Base-by-base conservation (phyloP, 2,888 invertebrate species). In the Lydus trimaculatus region DNA sequence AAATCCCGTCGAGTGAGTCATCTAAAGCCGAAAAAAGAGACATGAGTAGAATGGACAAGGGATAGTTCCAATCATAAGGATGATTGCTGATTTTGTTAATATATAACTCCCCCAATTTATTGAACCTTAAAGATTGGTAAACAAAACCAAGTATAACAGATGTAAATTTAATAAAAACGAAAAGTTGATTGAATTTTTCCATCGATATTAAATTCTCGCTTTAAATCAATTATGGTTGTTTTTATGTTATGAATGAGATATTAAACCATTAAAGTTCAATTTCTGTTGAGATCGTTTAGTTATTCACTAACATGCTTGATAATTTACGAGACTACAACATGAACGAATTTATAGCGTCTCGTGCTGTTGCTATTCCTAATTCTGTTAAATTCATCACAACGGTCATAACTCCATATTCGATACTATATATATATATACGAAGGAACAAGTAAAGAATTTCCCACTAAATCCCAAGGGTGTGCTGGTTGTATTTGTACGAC, bases 1-100 rank as follows among this genome's bases (percentile, higher is more conserved):
- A 79, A 79, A 79, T 79, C 78, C 76, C 70, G 67, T 68, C 73
- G 70, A 78, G 79, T 79, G 79, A 79, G 74, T 79, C 79, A 79
- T 77, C 74, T 48, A 48, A 48, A 48, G 48, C 20, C 8, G 48
- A 48, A 48, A n/a, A 48, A 48, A 48, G 48, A 20, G 48, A 48
- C 48, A 20, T 20, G 48, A 48, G 73, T 72, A 75, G 76, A 76
- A 76, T 74, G 66, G 75, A 73, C 75, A 68, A 69, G 71, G 72
- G 71, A 70, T 73, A 61, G 62, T 56, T 61, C 67, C 73, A 73
- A 75, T 73, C 72, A 73, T 65, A 48, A 63, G 62, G 58, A 75
- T 73, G 75, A 75, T 75, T 73, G 73, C 75, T 72, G 73, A 75
- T 73, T 72, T 73, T 71, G 71, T 73, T 72, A 75, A 75, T 75